Percentiles rank a stretch among this genome's conserved stretches.
Conservation (phyloP, 2,888 invertebrate species). For the Erebia palarica region DNA sequence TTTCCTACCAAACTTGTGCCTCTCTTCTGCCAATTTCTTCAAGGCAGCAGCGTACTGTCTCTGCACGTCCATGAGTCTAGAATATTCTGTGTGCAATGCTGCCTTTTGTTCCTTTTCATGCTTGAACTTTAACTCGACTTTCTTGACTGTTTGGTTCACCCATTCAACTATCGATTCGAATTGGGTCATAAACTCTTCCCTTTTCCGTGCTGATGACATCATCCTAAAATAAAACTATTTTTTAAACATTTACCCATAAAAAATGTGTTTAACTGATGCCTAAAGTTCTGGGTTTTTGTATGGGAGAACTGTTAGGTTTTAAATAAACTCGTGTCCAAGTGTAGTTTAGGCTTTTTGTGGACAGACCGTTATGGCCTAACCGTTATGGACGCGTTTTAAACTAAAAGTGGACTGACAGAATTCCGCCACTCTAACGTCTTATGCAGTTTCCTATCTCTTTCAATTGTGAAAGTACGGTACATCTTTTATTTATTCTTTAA, state of each 20-base stretch:
- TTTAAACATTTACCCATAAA: too few relatives aligned
- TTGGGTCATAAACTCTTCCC: conserved; percentile 95
- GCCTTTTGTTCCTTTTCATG: conserved; percentile 67
- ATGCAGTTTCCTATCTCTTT: too few relatives aligned
- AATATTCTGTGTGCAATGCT: conserved; percentile 64
- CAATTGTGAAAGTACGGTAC: too few relatives aligned
- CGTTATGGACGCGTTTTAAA: too few relatives aligned
- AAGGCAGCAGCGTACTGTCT: conserved; percentile 73
- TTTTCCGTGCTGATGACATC: conserved; percentile 89
- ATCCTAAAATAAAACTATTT: conserved; percentile 80
- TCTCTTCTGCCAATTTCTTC: conserved; percentile 67
- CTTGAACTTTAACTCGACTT: conserved; percentile 84
- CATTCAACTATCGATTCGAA: conserved; percentile 95
- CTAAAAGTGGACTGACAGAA: too few relatives aligned
- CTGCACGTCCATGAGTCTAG: conserved; percentile 71
- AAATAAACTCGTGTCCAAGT: too few relatives aligned
- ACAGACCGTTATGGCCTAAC: too few relatives aligned
- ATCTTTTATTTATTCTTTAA: too few relatives aligned
- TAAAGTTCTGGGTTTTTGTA: too few relatives aligned
- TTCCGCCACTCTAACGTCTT: too few relatives aligned
- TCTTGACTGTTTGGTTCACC: conserved; percentile 92
- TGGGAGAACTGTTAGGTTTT: too few relatives aligned
- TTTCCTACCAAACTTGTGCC: conserved; percentile 44
- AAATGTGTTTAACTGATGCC: too few relatives aligned
- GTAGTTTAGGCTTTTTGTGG: neutral